phyloP scores from a whole-genome alignment of 2,797 vertebrate genomes.

The Pseudotriccus pelzelni region DNA sequence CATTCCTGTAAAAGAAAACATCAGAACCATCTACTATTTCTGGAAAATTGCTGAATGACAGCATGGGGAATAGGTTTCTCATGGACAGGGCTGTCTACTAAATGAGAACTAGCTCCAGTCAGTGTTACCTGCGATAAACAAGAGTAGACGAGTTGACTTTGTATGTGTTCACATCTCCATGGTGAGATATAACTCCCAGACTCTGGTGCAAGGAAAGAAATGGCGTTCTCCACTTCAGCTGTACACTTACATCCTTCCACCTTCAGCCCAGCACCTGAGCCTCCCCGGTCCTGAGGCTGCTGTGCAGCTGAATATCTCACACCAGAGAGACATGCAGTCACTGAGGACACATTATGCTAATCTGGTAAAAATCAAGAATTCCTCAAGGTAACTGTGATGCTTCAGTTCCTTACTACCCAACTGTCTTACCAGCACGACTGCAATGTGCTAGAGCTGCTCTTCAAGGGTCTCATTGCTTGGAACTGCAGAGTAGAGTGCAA shows the following conservation, averaged over 20 bases:
- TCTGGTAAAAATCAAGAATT: background rate
- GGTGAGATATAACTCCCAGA: background rate
- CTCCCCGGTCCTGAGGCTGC: background rate
- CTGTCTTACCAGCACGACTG: background rate
- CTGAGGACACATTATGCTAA: background rate
- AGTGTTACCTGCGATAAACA: background rate
- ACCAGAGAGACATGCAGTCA: background rate
- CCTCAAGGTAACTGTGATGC: background rate
- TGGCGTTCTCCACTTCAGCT: background rate
- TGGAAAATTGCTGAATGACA: background rate
- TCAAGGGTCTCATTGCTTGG: background rate
- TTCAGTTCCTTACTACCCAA: background rate
- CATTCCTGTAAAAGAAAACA: background rate
- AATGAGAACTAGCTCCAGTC: background rate
- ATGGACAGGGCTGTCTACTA: slow-evolving; percentile 6
- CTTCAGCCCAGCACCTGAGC: background rate
- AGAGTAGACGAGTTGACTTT: background rate
- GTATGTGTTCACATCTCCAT: background rate
- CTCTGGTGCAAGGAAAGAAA: background rate
- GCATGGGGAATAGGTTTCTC: background rate
- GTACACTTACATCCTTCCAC: background rate
- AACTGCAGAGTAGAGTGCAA: background rate
- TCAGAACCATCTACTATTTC: background rate
- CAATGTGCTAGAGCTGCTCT: background rate
- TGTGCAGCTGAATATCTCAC: background rate